Base-by-base conservation (phyloP, 2,797 vertebrate genomes). In the Myotis pilosus region DNA sequence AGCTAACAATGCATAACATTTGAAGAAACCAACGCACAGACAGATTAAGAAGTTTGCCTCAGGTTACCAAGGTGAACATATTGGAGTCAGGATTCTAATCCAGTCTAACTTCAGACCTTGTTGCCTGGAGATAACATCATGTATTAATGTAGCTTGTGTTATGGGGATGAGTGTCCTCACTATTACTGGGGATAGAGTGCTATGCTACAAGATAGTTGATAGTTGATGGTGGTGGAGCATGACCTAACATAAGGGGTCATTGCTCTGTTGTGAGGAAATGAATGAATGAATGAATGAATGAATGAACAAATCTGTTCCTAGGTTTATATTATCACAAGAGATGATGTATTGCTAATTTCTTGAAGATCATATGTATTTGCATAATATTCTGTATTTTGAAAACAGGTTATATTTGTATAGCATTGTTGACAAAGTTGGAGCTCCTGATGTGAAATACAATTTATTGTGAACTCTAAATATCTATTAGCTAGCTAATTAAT, bases 321-420 rank as follows among this genome's bases (percentile, higher is more conserved):
- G 7, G 16, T 25, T 10, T 85, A 36, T 23, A 3, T 17, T 68
- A 49, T 90, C 72, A 78, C 15, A 33, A 49, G 25, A 71, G 30
- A 49, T 55, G 22, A 69, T 30, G 2, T 44, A 22, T 55, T 69
- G 16, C 66, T 85, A 12, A 53, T 78, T 4, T 90, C 10, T 38
- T 76, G 60, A 74, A 69, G 23, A 19, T 44, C 22, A 36, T 20
- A 62, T 5, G 28, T 1, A 55, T 38, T 82, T 78, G 19, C 33
- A 23, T 53, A 64, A 30, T 76, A 83, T 69, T 91, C 89, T 88
- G 5, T 60, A 66, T 85, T 86, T 90, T 83, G 86, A 85, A 82
- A 93, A 62, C 13, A 91, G 25, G 15, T 62, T 86, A 33, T 86
- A 82, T 88, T 92, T 81, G 5, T 66, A 62, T 41, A 87, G 30